Evolutionary conservation across 2,888 invertebrate genomes (phyloP).

Genomic region (Steromphala cineraria): DNA sequence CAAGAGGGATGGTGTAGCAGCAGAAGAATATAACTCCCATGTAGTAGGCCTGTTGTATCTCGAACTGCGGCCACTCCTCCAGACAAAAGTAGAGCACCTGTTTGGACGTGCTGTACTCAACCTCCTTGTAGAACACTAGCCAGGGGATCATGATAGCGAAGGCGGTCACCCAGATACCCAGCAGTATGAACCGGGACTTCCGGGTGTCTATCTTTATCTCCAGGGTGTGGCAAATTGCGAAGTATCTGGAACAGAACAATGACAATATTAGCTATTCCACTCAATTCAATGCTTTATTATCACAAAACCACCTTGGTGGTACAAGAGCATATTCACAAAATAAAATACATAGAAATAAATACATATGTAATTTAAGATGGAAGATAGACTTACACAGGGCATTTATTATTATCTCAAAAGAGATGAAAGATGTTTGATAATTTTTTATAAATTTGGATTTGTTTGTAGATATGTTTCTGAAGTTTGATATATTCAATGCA

Average conservation of each 20-base stretch:
- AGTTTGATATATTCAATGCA: too few species aligned
- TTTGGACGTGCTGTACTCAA: constrained; percentile 25
- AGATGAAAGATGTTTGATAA: too few species aligned
- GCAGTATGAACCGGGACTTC: constrained; percentile 89
- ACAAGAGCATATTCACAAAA: too few species aligned
- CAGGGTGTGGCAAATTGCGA: constrained; percentile 95
- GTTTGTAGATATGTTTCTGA: too few species aligned
- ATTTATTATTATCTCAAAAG: too few species aligned
- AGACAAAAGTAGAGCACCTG: constrained; percentile 51
- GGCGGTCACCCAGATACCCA: constrained; percentile 92
- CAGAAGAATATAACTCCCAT: constrained; percentile 90
- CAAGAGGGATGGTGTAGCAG: constrained; percentile 92
- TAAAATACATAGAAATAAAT: too few species aligned
- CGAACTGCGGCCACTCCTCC: constrained; percentile 86
- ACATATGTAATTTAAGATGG: too few species aligned
- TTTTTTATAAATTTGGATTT: too few species aligned
- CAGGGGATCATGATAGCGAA: constrained; percentile 90
- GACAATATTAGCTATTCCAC: too few species aligned
- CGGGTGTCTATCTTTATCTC: constrained; percentile 92
- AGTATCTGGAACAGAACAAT: constrained; percentile 82
- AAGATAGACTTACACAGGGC: too few species aligned
- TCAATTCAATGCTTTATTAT: too few species aligned
- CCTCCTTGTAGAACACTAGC: constrained; percentile 88
- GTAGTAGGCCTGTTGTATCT: constrained; percentile 89
- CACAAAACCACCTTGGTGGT: too few species aligned